These are phyloP conservation scores for Ramphastos sulfuratus DNA, from an alignment of 2,113 vertebrate genomes.

Conservation along the genomic window DNA sequence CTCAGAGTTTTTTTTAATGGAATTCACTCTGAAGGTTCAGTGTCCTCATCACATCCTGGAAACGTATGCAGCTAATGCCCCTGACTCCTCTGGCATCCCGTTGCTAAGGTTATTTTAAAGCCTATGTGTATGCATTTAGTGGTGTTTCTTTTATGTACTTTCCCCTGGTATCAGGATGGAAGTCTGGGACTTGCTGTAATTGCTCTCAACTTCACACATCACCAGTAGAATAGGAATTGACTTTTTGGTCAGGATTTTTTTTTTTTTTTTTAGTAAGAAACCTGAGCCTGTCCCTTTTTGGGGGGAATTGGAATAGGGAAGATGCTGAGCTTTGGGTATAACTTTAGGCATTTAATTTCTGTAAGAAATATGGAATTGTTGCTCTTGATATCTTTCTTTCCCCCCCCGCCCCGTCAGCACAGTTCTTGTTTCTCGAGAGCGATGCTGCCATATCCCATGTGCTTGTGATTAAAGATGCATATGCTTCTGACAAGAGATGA, in stretches of 20 bases:
- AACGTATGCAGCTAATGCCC: rapidly evolving
- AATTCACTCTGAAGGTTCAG: neutral
- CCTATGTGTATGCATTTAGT: neutral
- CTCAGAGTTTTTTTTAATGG: neutral
- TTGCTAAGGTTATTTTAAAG: neutral
- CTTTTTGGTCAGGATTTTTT: neutral
- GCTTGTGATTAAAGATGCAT: constrained; percentile 24
- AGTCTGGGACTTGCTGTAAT: neutral
- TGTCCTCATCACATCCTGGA: neutral
- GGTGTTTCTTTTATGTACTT: neutral
- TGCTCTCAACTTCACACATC: neutral
- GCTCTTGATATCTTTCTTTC: neutral
- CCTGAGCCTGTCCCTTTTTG: neutral
- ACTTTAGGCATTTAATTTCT: neutral
- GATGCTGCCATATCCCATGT: neutral
- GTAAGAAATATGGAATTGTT: neutral
- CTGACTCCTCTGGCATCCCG: neutral
- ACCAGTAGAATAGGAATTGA: neutral
- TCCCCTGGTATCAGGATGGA: neutral
- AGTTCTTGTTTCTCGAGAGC: rapidly evolving
- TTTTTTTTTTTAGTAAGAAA: neutral
- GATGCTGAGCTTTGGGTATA: neutral
- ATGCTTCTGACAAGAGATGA: constrained; percentile 19
- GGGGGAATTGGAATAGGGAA: neutral
- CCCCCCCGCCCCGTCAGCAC: rapidly evolving